Evolutionary conservation across 2,113 vertebrate species (phyloP), one percentile per base, ranked within the genome.

Genomic region (Parotia lawesii): DNA sequence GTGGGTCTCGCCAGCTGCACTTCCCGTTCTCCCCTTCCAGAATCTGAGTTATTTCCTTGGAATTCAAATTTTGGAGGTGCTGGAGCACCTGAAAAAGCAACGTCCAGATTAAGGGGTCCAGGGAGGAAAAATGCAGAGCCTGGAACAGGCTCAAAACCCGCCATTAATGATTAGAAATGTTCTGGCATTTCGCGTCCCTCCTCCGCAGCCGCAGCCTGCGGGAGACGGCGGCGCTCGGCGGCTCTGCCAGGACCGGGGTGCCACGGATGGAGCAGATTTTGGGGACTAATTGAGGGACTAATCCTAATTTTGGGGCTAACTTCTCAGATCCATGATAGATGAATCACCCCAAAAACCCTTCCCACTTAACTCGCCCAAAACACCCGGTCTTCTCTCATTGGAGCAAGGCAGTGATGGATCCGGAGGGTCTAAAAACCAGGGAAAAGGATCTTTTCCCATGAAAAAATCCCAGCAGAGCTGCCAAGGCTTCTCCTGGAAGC

Each of bases 131-230:
- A 82, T 2, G 58, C 83, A 45, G 67, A 71, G 42, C 53, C 73
- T 95, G 94, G 91, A 95, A 79, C 31, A 3, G 82, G 80, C 65
- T 87, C 95, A 91, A 90, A 66, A 20, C 6, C 27, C 64, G 3
- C 72, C 48, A 84, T 84, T 96, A 96, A 95, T 91, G 87, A 84
- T 91, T 87, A 94, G 89, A 92, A 95, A 85, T 91, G 89, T 88
- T 90, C 89, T 96, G 93, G 89, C 94, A 92, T 94, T 96, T 89
- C 18, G 10, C 9, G 7, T 93, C 70, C 90, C 93, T 94, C 94
- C 89, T 92, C 89, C 95, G 92, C 92, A 94, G 91, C 75, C 90
- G 1, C 75, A 94, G 89, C 67, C 94, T 70, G 87, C 37, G 4
- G 88, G 94, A 91, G 66, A 69, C 15, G 71, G 42, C 24, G 42